These are phyloP conservation scores for Trididemnum clinides DNA, from an alignment of 23 tunicate species.

Conservation along the genomic window DNA sequence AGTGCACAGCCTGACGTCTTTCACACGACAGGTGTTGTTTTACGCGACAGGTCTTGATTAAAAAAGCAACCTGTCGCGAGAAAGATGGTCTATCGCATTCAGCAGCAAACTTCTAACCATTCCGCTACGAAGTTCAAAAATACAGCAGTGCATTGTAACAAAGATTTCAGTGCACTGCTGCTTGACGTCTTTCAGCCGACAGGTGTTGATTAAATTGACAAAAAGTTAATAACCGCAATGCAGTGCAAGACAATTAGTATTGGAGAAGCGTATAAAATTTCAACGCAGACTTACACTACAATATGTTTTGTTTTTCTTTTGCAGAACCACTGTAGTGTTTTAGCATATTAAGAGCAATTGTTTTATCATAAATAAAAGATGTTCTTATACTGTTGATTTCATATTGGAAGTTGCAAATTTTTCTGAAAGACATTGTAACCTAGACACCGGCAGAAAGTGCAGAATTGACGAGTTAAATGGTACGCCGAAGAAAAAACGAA, in stretches of 20 bases:
- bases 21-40: too few relatives aligned
- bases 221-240: too few relatives aligned
- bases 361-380: conserved; percentile 37
- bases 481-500: conserved; percentile 13
- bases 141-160: too few relatives aligned
- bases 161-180: too few relatives aligned
- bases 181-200: too few relatives aligned
- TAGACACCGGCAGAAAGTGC: conserved; percentile 61
- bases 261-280: neutral
- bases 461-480: conserved; percentile 37
- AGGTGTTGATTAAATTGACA: too few relatives aligned
- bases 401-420: conserved; percentile 46
- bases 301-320: neutral
- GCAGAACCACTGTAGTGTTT: too few relatives aligned
- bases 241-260: too few relatives aligned
- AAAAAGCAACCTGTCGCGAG: too few relatives aligned
- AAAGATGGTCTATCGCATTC: neutral
- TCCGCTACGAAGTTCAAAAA: neutral
- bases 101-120: neutral
- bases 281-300: neutral
- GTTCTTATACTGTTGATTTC: conserved; percentile 53
- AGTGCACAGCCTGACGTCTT: too few relatives aligned
- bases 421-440: conserved; percentile 60
- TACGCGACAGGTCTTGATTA: too few relatives aligned
- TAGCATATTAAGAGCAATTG: too few relatives aligned